A percentile compares a stretch with the other conserved stretches of the same genome.
These are phyloP conservation scores for Ganaspis brasiliensis DNA, from an alignment of 2,888 invertebrate species.

Conservation along the genomic window DNA sequence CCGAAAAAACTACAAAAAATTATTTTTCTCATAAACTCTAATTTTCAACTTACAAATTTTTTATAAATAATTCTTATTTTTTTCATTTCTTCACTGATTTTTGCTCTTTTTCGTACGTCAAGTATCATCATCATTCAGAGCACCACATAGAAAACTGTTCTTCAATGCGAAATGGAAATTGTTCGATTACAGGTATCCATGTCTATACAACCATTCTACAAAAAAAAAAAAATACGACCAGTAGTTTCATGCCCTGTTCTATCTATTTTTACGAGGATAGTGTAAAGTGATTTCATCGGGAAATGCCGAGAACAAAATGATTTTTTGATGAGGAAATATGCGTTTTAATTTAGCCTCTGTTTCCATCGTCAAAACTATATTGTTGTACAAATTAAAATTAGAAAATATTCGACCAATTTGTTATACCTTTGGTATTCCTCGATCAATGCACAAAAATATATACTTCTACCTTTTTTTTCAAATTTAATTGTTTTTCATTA, in stretches of 20 bases:
- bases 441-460: too few species aligned
- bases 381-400: background rate
- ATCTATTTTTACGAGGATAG: constrained; percentile 12
- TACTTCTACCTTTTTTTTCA: too few species aligned
- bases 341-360: background rate
- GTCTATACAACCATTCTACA: constrained; percentile 5
- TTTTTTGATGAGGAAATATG: background rate
- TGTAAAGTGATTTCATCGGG: constrained; percentile 4
- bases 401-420: background rate
- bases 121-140: background rate
- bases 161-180: constrained; percentile 20
- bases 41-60: background rate
- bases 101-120: background rate
- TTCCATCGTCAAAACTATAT: background rate
- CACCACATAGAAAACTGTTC: background rate
- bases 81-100: background rate
- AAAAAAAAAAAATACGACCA: background rate
- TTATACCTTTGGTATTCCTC: too few species aligned
- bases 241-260: background rate
- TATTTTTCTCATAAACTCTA: background rate
- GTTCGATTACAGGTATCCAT: constrained; percentile 19
- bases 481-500: background rate
- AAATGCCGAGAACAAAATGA: background rate
- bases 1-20: too few species aligned
- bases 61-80: too few species aligned